Evolutionary conservation across 2,797 vertebrate genomes (phyloP), one percentile per base, ranked within the genome.

Genomic region (Trematomus bernacchii): DNA sequence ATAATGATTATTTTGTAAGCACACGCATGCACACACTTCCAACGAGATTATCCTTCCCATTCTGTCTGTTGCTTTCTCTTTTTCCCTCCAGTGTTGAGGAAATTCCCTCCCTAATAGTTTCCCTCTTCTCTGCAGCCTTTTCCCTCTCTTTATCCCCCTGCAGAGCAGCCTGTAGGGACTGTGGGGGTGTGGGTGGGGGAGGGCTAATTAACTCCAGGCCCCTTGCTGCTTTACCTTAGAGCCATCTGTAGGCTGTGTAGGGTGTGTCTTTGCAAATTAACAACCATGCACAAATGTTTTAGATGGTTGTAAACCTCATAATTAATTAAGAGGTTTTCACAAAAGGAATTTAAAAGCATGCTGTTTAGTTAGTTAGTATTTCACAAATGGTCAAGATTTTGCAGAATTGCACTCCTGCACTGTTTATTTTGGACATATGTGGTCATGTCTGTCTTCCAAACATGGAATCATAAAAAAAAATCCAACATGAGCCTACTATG

Each of bases 171-270:
- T 84, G 71, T 77, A 73, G 87, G 86, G 94, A 93, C 88, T 87
- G 67, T 76, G 79, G 66, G 44, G 33, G 58, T 44, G 58, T 23
- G 58, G 21, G 40, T 23, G 58, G 80, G 79, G 77, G 69, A 71
- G 61, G 67, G 66, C 80, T 96, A 96, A 96, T 96, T 95, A 95
- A 88, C 90, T 79, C 80, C 79, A 87, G 65, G 72, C 71, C 77
- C 71, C 85, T 79, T 85, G 80, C 79, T 76, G 85, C 84, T 91
- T 65, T 68, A 50, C 55, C 75, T 37, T 43, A 59, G 47, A 82
- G 68, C 91, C 93, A 93, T 91, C 91, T 94, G 92, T 87, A 89
- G 79, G 50, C 50, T 46, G 61, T 37, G 1, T 37, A 27, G 57
- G 60, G 77, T 71, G 79, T 82, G 61, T 82, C 63, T 66, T 12